Conservation (phyloP, 2,888 invertebrate genomes). For the Ennomos fuscantarius region DNA sequence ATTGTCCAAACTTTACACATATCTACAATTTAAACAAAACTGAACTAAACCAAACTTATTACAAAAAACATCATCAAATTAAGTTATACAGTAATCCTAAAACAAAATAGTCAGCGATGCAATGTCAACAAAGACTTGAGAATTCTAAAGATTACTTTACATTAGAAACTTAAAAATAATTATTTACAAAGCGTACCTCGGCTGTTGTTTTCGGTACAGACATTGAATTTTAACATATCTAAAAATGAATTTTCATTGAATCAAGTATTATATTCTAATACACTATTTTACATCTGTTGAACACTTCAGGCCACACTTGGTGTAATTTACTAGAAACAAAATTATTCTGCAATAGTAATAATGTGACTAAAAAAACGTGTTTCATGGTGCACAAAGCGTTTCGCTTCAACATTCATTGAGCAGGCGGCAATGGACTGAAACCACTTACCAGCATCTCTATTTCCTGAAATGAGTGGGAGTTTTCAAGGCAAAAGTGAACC, state of each 20-base stretch:
- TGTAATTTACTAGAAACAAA: constrained; percentile 35
- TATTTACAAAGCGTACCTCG: constrained; percentile 80
- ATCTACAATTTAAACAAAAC: constrained; percentile 66
- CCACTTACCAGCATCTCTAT: no score
- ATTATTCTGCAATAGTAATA: constrained; percentile 13
- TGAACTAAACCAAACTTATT: constrained; percentile 45
- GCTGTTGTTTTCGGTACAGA: constrained; percentile 55
- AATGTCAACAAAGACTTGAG: constrained; percentile 48
- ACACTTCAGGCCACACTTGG: constrained; percentile 71
- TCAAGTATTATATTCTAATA: constrained; percentile 44
- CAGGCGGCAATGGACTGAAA: no score
- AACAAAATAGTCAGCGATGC: constrained; percentile 19
- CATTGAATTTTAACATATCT: constrained; percentile 25
- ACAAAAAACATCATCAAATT: constrained; percentile 39
- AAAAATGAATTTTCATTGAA: constrained; percentile 33
- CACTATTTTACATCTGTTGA: constrained; percentile 55
- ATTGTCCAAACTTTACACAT: constrained; percentile 81
- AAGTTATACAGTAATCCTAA: constrained; percentile 38
- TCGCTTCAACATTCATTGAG: no score
- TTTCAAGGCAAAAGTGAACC: no score
- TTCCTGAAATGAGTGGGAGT: no score
- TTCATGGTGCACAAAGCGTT: no score
- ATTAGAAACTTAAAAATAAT: constrained; percentile 77
- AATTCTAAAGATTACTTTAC: constrained; percentile 70
- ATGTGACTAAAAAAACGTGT: no score